phyloP scores from a whole-genome alignment of 2,797 vertebrate genomes.

The Etheostoma nigrum region DNA sequence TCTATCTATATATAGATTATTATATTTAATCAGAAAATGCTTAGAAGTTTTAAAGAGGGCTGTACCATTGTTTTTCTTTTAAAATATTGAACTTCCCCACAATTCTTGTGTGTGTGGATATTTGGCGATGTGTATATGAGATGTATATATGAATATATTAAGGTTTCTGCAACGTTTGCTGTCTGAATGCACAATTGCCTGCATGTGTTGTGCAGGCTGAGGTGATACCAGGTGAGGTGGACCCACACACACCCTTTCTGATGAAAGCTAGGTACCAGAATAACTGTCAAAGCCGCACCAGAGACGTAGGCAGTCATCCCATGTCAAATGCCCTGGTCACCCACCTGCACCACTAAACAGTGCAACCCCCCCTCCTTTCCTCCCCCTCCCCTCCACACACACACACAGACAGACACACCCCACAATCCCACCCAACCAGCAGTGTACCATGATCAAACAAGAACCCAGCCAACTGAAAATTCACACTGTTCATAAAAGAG shows the following conservation, averaged over 20 bases:
- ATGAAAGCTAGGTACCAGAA: conserved; percentile 81
- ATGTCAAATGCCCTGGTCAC: conserved; percentile 70
- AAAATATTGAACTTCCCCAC: not conserved
- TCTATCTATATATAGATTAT: no score
- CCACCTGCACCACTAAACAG: conserved; percentile 80
- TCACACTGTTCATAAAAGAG: conserved; percentile 55
- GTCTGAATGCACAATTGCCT: conserved; percentile 76
- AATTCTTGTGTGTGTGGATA: not conserved
- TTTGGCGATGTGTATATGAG: conserved; percentile 6
- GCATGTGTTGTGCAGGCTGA: conserved; percentile 68
- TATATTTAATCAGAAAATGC: not conserved
- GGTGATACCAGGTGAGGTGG: conserved; percentile 84
- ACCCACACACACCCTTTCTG: conserved; percentile 36
- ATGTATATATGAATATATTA: conserved; percentile 50
- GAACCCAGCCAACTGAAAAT: conserved; percentile 67
- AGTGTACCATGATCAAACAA: conserved; percentile 70
- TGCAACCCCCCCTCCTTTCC: conserved; percentile 18
- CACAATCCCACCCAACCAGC: conserved; percentile 66
- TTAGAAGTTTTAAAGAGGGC: not conserved
- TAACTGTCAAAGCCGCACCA: conserved; percentile 80
- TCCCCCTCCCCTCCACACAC: conserved; percentile 1
- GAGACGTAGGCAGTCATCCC: conserved; percentile 77
- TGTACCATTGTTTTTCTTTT: not conserved
- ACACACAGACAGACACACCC: conserved; percentile 25
- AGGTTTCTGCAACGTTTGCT: conserved; percentile 59